Conservation (phyloP, 2,888 invertebrate genomes). For the Rhogogaster chlorosoma region DNA sequence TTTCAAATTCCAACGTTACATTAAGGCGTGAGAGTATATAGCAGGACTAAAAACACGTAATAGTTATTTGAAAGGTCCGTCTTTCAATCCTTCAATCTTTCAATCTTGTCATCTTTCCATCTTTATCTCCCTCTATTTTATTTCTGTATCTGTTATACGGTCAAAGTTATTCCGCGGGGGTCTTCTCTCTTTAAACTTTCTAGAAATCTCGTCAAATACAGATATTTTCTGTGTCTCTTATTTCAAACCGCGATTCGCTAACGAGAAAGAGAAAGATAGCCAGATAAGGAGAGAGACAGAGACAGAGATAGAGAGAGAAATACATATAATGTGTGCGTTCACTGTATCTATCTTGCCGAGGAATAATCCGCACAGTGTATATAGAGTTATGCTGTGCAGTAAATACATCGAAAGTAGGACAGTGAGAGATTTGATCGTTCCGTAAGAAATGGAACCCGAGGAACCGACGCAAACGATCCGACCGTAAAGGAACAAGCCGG, state of each 20-base stretch:
- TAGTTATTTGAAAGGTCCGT: neutral
- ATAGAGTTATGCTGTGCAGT: neutral
- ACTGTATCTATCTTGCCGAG: neutral
- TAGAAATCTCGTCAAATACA: conserved; percentile 33
- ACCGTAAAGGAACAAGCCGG: conserved; percentile 49
- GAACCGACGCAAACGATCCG: conserved; percentile 32
- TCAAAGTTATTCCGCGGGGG: neutral
- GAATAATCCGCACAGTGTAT: neutral
- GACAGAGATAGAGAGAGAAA: neutral
- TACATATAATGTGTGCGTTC: neutral
- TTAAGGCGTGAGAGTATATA: neutral
- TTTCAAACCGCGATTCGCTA: neutral
- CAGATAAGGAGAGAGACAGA: neutral
- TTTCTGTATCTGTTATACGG: neutral
- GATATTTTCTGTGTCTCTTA: neutral
- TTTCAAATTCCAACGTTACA: conserved; percentile 52
- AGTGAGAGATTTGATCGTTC: conserved; percentile 38
- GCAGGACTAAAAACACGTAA: neutral
- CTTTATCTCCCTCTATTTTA: neutral
- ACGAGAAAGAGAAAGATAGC: neutral
- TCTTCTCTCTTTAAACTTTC: conserved; percentile 29
- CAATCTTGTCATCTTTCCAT: neutral
- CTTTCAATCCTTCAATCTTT: neutral
- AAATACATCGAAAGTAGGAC: conserved; percentile 36
- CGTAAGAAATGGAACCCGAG: conserved; percentile 42